Percentiles rank a stretch among this genome's conserved stretches.
Evolutionary conservation across 2,797 vertebrate species (phyloP).

Genomic region (Falco cherrug): DNA sequence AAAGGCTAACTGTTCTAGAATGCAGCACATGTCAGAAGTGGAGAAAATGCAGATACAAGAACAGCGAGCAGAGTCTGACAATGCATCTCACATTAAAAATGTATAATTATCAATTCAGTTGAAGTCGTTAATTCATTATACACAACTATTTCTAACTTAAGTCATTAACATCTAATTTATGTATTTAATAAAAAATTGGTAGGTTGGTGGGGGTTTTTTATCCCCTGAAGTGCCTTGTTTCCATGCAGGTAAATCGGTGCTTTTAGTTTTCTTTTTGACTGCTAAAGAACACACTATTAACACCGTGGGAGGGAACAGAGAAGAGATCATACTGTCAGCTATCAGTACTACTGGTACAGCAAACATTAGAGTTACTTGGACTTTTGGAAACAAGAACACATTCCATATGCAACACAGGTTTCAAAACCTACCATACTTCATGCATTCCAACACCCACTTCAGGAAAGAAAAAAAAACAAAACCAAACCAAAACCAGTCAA

Average conservation of each 20-base stretch:
- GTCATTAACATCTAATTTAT: background rate
- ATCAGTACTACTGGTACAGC: background rate
- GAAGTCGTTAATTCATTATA: background rate
- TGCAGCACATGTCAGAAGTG: background rate
- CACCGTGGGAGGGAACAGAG: background rate
- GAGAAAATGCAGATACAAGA: background rate
- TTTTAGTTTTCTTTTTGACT: background rate
- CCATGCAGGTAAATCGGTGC: fast-evolving
- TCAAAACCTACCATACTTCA: background rate
- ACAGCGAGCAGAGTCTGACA: background rate
- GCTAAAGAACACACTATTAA: background rate
- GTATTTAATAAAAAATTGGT: background rate
- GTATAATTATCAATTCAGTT: background rate
- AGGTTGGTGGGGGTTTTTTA: background rate
- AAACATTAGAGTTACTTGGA: background rate
- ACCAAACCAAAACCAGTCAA: too few relatives aligned
- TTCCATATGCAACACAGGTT: background rate
- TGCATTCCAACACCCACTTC: background rate
- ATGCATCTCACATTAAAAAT: background rate
- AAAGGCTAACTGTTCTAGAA: background rate
- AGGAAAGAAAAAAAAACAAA: background rate
- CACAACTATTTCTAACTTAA: background rate
- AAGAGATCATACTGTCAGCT: background rate
- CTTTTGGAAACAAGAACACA: background rate
- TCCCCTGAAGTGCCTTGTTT: background rate